Base-by-base conservation (phyloP, 2,888 invertebrate species). In the Cheilosia grossa region DNA sequence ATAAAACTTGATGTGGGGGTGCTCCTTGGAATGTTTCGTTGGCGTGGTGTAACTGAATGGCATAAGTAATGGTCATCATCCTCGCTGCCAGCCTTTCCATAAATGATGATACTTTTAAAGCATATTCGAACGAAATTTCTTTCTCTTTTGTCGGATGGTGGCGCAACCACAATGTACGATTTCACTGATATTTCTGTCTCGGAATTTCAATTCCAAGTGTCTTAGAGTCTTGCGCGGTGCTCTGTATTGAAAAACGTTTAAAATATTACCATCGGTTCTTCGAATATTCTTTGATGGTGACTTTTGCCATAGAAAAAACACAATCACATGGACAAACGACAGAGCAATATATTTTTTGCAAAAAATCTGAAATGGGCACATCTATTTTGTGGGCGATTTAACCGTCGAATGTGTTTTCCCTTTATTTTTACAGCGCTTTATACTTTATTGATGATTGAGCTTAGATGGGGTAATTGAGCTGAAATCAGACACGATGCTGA, bases 101-200 rank as follows among this genome's bases (percentile, higher is more conserved):
- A 37, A 37, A 10, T 13, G 13, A 10, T 53, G 75, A 81, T 64
- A 49, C n/a, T 75, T 75, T 82, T 82, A 82, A 44, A 64, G 58
- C 44, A 15, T 64, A 70, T 58, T 70, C 33, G 64, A 82, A 82
- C 64, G 42, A 44, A 77, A 10, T 37, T 3, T 13, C 4, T 13
- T 37, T 13, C 13, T 37, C 1, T 37, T 13, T 13, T 37, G 37
- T 4, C 13, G 37, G 37, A 37, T 13, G 13, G n/a, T 53, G 54
- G 13, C 9, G 33, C 24, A 51, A 5, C 27, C 6, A 5, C 24
- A 5, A 27, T 27, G 24, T 61, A 73, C 33, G 63, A 64, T 63
- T 73, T 56, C 47, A 56, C 37, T 54, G 54, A 37, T 37, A 56
- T 24, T 56, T 73, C 53, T 21, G 73, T 37, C 47, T n/a, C 63